These are phyloP conservation scores for Dermochelys coriacea DNA, from an alignment of 2,797 vertebrate genomes.

Conservation along the genomic window DNA sequence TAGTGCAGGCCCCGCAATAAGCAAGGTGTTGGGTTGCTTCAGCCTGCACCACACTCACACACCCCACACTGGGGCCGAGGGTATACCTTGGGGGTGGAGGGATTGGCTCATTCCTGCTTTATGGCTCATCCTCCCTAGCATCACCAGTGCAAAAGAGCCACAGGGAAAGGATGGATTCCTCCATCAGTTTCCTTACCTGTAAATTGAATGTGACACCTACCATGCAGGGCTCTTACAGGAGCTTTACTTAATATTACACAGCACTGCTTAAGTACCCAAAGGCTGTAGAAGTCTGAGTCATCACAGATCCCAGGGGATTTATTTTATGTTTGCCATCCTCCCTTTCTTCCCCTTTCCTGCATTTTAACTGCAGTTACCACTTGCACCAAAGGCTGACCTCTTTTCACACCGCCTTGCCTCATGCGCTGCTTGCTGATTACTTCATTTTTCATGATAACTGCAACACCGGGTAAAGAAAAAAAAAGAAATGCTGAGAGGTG, in stretches of 20 bases:
- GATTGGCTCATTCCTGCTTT: background rate
- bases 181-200: background rate
- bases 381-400: background rate
- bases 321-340: background rate
- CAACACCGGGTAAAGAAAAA: background rate
- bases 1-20: background rate
- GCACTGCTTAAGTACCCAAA: background rate
- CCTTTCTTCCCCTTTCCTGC: background rate
- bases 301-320: background rate
- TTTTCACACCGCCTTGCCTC: background rate
- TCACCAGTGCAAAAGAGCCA: background rate
- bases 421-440: background rate
- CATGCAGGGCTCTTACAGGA: background rate
- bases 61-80: background rate
- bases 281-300: background rate
- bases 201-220: background rate
- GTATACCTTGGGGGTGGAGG: background rate
- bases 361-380: fast-evolving
- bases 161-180: background rate
- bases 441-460: background rate
- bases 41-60: background rate
- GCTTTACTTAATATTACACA: background rate
- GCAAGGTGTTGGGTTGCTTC: too few relatives aligned
- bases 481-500: background rate
- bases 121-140: background rate